These are phyloP conservation scores for Dendroctonus ponderosae DNA, from an alignment of 1,140 invertebrate species.

Conservation along the genomic window DNA sequence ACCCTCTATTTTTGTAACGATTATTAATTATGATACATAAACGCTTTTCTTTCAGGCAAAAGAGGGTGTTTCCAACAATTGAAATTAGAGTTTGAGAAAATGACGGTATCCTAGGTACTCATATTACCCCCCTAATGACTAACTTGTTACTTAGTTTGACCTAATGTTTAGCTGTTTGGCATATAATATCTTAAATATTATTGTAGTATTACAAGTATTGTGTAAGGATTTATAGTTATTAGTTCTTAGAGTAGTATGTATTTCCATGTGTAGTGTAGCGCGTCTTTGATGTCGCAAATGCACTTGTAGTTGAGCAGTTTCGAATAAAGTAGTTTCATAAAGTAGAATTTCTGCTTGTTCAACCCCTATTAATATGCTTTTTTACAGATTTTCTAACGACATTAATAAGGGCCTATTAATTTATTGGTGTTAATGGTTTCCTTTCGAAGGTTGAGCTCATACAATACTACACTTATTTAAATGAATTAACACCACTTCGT, in stretches of 20 bases:
- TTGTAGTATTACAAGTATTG: constrained; percentile 46
- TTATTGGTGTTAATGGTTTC: too few species aligned
- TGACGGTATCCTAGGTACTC: constrained; percentile 9
- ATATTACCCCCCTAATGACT: constrained; percentile 28
- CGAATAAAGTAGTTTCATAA: constrained; percentile 54
- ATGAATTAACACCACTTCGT: too few species aligned
- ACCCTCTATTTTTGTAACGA: constrained; percentile 54
- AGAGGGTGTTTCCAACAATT: constrained; percentile 25
- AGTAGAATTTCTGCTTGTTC: constrained; percentile 51
- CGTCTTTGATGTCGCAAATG: constrained; percentile 45
- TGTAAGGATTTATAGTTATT: constrained; percentile 47
- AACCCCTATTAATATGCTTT: constrained; percentile 38
- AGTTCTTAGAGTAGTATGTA: constrained; percentile 52
- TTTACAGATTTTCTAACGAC: constrained; percentile 24
- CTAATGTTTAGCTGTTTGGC: constrained; percentile 48
- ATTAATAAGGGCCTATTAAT: constrained; percentile 2
- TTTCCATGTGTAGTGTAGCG: constrained; percentile 53
- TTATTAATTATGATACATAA: constrained; percentile 42
- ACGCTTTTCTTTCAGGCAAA: constrained; percentile 7
- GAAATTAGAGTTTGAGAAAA: constrained; percentile 17
- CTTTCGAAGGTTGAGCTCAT: too few species aligned
- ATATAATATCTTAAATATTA: constrained; percentile 47
- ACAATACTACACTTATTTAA: too few species aligned
- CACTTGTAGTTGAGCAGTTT: constrained; percentile 53
- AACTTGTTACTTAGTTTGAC: constrained; percentile 22